Evolutionary conservation across 2,113 vertebrate species (phyloP).

Genomic region (Scytalopus superciliaris): DNA sequence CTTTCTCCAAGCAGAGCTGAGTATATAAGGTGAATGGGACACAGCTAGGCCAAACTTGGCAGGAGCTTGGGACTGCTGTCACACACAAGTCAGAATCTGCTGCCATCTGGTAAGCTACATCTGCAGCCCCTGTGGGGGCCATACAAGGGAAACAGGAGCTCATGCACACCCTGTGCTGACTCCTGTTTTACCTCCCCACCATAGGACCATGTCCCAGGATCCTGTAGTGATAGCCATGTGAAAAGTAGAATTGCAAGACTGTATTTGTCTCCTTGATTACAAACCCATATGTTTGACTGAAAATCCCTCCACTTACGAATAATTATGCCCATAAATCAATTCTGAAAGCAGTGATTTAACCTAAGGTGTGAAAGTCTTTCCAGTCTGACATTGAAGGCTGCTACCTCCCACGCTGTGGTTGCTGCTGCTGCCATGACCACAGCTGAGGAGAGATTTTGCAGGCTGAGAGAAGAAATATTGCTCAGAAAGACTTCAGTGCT

Average conservation of each 20-base stretch:
- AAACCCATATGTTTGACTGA: neutral
- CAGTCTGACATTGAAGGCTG: neutral
- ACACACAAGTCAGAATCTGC: neutral
- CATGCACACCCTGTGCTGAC: accelerated
- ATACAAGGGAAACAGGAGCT: neutral
- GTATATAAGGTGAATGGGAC: neutral
- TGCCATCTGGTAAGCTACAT: neutral
- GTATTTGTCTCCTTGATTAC: neutral
- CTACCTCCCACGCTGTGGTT: neutral
- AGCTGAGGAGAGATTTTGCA: neutral
- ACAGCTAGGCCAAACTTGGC: neutral
- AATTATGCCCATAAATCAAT: neutral
- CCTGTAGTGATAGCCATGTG: accelerated
- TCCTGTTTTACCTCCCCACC: neutral
- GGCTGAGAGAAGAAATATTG: neutral
- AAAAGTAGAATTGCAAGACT: neutral
- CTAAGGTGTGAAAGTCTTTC: neutral
- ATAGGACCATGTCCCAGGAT: accelerated
- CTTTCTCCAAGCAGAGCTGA: neutral
- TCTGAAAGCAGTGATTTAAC: neutral
- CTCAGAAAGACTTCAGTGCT: neutral
- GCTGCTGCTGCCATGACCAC: neutral
- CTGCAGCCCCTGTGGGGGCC: neutral
- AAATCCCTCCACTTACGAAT: neutral
- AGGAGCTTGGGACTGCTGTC: neutral